These are phyloP conservation scores for Callimorpha dominula DNA, from an alignment of 2,888 invertebrate genomes.

Conservation along the genomic window DNA sequence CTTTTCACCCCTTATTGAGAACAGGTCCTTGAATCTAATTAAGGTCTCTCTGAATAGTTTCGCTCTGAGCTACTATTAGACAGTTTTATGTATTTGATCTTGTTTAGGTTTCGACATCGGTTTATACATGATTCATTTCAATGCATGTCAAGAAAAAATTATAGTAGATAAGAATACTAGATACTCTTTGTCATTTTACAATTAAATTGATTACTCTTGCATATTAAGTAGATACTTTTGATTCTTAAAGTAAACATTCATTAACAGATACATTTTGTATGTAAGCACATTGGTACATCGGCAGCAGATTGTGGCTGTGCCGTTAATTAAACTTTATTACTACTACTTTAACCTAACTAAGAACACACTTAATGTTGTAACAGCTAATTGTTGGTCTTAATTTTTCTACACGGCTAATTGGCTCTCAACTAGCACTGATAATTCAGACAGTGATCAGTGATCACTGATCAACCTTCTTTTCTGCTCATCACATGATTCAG, in stretches of 20 bases:
- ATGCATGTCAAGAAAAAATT: not conserved
- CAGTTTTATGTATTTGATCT: constrained; percentile 23
- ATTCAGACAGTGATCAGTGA: constrained; percentile 26
- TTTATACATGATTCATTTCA: not conserved
- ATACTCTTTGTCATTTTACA: constrained; percentile 26
- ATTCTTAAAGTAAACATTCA: constrained; percentile 26
- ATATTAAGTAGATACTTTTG: constrained; percentile 16
- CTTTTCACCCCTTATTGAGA: constrained; percentile 53
- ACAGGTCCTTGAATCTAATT: constrained; percentile 47
- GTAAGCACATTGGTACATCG: constrained; percentile 14
- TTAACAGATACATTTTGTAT: not conserved
- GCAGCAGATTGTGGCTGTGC: constrained; percentile 12
- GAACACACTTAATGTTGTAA: constrained; percentile 20
- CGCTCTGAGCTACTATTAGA: constrained; percentile 12
- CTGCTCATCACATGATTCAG: constrained; percentile 72
- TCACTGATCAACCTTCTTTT: constrained; percentile 36
- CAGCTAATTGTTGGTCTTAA: constrained; percentile 10
- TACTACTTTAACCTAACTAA: constrained; percentile 3
- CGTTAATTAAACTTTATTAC: constrained; percentile 21
- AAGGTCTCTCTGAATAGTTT: constrained; percentile 35
- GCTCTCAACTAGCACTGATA: constrained; percentile 3
- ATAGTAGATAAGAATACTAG: constrained; percentile 15
- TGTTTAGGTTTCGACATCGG: not conserved
- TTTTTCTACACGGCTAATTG: constrained; percentile 8
- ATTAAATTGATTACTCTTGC: constrained; percentile 21